Evolutionary conservation across 1,140 invertebrate species (phyloP).

Genomic region (Heliconius nattereri): DNA sequence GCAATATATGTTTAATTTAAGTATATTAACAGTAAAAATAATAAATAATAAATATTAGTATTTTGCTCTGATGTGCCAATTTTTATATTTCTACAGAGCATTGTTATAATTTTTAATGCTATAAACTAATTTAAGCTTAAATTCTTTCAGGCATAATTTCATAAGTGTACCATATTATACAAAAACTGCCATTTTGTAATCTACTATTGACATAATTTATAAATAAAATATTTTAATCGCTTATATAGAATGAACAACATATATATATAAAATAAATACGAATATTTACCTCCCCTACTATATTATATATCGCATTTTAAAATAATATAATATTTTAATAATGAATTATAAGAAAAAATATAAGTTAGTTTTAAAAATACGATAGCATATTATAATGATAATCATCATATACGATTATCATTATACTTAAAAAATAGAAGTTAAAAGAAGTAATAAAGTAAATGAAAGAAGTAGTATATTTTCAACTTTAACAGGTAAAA

Average conservation of each 20-base stretch:
- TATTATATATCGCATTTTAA: not conserved
- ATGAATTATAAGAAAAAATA: not conserved
- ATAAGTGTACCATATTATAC: conserved; percentile 19
- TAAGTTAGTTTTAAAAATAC: not conserved
- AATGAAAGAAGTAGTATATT: not conserved
- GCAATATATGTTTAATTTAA: conserved; percentile 7
- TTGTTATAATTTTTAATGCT: not conserved
- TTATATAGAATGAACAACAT: not conserved
- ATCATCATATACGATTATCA: not conserved
- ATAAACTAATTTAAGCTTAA: not conserved
- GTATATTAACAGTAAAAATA: not conserved
- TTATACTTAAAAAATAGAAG: not conserved
- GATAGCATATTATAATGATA: not conserved
- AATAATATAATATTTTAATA: not conserved
- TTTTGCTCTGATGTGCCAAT: conserved; percentile 9
- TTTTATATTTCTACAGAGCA: conserved; percentile 11
- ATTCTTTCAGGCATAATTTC: not conserved
- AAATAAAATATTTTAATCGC: not conserved
- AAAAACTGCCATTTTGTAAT: conserved; percentile 29
- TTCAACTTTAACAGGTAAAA: not conserved
- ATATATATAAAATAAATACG: not conserved
- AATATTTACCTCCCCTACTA: not conserved
- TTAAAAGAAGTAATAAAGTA: not conserved
- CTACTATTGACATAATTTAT: conserved; percentile 21
- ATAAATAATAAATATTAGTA: not conserved